Base-by-base conservation (phyloP, 64 coral and sea anemone genomes). In the Pocillopora verrucosa region DNA sequence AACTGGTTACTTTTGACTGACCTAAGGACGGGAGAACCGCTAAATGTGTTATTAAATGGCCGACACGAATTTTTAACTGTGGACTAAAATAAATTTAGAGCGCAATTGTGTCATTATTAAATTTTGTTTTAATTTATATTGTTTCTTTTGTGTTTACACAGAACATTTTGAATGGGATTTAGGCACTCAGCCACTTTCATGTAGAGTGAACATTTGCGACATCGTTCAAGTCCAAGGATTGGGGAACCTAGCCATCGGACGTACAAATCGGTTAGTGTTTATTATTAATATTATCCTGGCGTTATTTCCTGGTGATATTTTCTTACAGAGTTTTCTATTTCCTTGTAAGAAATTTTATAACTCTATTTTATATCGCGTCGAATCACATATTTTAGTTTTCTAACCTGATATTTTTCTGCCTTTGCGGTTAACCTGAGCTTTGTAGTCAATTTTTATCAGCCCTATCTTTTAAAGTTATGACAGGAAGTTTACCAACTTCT, bases 101-200 rank as follows among this genome's bases (percentile, higher is more conserved):
- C 0, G 61, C 4, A 13, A 25, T 9, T n/a, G n/a, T n/a, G n/a
- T n/a, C n/a, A n/a, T n/a, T n/a, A n/a, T n/a, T n/a, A n/a, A n/a
- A n/a, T n/a, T n/a, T n/a, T n/a, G n/a, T n/a, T n/a, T n/a, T n/a
- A n/a, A n/a, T n/a, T n/a, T n/a, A n/a, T n/a, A n/a, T n/a, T n/a
- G 76, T 76, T 59, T 80, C 59, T 77, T 85, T 74, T 86, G 4
- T 36, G 20, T 89, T 86, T 59, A 61, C n/a, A 11, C 56, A 99
- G 97, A 95, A 95, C n/a, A n/a, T 93, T 95, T 99, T 51, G 94
- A 99, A 88, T 99, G 97, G 97, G 97, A 99, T 65, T 87, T 99
- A 61, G 83, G 89, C 2, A 87, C 88, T 11, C 90, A 93, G 61
- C 58, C 88, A 5, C 83, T 99, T 5, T 79, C 94, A n/a, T 11